Conservation (phyloP, 2,113 vertebrate species). For the Pagrus major region DNA sequence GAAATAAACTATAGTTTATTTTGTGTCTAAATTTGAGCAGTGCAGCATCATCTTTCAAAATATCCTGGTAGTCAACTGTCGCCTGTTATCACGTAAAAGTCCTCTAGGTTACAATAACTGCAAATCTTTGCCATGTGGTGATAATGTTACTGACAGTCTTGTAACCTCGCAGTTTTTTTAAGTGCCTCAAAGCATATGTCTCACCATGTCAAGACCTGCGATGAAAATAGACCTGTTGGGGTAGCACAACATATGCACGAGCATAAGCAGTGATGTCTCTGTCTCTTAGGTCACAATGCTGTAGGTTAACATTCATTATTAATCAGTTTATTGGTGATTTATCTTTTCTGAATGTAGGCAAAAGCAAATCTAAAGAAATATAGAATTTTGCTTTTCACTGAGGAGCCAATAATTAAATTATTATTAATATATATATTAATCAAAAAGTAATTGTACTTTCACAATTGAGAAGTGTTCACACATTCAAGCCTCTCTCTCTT, state of each 20-base stretch:
- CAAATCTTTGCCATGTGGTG: conserved; percentile 68
- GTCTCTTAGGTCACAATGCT: not conserved
- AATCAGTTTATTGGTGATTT: not conserved
- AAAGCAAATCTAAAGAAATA: not conserved
- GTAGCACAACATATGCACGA: not conserved
- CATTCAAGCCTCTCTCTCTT: too few relatives aligned
- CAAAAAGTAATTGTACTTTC: not conserved
- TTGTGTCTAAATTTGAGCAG: not conserved
- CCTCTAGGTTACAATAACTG: conserved; percentile 70
- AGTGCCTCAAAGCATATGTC: conserved; percentile 49
- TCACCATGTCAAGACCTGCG: conserved; percentile 23
- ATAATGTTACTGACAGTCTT: conserved; percentile 68
- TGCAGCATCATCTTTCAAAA: conserved; percentile 11
- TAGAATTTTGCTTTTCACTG: not conserved
- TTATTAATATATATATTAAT: too few relatives aligned
- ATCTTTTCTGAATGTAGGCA: not conserved
- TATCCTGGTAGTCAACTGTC: conserved; percentile 33
- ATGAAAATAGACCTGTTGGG: conserved; percentile 64
- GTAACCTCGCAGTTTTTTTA: conserved; percentile 64
- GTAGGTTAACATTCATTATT: not conserved
- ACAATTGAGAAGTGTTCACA: too few relatives aligned
- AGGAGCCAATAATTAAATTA: not conserved
- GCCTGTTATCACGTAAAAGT: conserved; percentile 40
- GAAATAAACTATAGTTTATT: not conserved
- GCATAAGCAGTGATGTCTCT: not conserved